phyloP scores from a whole-genome alignment of 2,888 invertebrate species.

The Nymphalis c-album region DNA sequence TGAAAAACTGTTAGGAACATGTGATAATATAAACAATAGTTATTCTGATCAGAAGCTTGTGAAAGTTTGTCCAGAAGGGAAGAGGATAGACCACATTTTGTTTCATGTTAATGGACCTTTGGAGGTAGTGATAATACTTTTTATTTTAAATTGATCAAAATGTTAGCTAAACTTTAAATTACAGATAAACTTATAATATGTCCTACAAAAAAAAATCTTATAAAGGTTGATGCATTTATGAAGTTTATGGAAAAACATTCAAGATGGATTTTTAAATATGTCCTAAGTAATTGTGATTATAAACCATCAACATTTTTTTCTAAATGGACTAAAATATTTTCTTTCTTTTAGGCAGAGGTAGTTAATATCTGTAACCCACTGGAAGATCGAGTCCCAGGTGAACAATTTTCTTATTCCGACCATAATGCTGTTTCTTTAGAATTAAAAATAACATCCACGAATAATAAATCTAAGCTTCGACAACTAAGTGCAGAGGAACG shows the following conservation, averaged over 20 bases:
- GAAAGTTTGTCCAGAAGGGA: constrained; percentile 85
- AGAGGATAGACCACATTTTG: constrained; percentile 96
- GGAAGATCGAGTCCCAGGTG: constrained; percentile 86
- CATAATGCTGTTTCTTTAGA: constrained; percentile 91
- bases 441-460: constrained; percentile 51
- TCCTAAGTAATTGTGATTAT: too few species aligned
- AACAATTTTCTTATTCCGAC: constrained; percentile 91
- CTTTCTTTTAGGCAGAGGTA: constrained; percentile 57
- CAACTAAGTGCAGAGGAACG: constrained; percentile 46
- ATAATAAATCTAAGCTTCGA: constrained; percentile 40
- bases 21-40: constrained; percentile 86
- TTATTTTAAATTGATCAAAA: constrained; percentile 6
- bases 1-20: constrained; percentile 82
- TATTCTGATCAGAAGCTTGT: constrained; percentile 84
- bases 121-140: constrained; percentile 50
- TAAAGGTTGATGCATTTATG: neutral
- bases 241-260: too few species aligned
- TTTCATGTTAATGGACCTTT: constrained; percentile 71
- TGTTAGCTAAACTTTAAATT: too few species aligned
- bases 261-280: too few species aligned
- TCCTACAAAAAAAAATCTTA: neutral
- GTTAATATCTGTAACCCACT: constrained; percentile 85
- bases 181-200: neutral
- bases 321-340: neutral
- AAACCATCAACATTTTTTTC: too few species aligned